A percentile compares a stretch with the other conserved stretches of the same genome.
Evolutionary conservation across 1,140 invertebrate species (phyloP).

Genomic region (Temnothorax nylanderi): DNA sequence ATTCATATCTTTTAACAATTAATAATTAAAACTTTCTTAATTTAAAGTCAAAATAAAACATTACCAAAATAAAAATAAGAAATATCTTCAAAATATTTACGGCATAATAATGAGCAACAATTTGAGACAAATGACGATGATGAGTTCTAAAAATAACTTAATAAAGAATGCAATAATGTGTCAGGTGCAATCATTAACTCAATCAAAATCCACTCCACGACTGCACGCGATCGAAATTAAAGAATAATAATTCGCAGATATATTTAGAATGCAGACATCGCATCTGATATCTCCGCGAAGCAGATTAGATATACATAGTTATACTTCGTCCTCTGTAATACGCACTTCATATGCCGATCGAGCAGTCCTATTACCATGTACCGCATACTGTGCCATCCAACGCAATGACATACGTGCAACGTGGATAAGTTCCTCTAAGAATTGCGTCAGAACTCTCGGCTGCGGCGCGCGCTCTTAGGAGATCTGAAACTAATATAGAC

Average conservation of each 20-base stretch:
- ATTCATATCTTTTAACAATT: background rate
- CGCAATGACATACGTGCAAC: slow-evolving; percentile 41
- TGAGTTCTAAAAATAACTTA: background rate
- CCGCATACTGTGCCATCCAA: slow-evolving; percentile 11
- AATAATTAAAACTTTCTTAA: background rate
- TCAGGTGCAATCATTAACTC: background rate
- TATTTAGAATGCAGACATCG: slow-evolving; percentile 26
- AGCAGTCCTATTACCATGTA: slow-evolving; percentile 27
- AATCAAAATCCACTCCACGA: background rate
- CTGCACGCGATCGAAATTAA: background rate
- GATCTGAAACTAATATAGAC: slow-evolving; percentile 55
- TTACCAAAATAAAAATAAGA: background rate
- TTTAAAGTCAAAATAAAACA: background rate
- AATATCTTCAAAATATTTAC: background rate
- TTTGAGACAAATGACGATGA: background rate
- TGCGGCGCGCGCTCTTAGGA: slow-evolving; percentile 1
- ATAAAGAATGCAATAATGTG: background rate
- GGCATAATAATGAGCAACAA: background rate
- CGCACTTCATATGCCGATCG: slow-evolving; percentile 42
- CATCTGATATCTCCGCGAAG: background rate
- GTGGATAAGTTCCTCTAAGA: slow-evolving; percentile 58
- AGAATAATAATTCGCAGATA: background rate
- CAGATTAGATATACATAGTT: background rate
- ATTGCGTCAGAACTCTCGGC: slow-evolving; percentile 38
- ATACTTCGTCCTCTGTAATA: background rate